Conservation (phyloP, 2,797 vertebrate species). For the Rhinichthys osculus region DNA sequence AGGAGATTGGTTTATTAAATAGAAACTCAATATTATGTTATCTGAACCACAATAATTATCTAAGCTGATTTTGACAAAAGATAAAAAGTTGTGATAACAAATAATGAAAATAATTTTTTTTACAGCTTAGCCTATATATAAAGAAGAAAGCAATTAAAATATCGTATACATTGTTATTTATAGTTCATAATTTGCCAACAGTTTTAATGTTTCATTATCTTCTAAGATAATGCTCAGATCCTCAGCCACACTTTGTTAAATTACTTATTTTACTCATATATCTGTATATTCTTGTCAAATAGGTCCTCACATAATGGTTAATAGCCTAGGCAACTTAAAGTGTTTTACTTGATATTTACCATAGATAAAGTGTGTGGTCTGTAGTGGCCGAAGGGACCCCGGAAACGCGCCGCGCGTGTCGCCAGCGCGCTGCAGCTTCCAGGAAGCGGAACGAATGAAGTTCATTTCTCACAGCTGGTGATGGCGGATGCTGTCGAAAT, state of each 20-base stretch:
- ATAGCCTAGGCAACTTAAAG: too few relatives aligned
- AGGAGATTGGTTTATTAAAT: too few relatives aligned
- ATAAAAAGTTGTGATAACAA: too few relatives aligned
- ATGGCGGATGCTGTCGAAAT: constrained; percentile 89
- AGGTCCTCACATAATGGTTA: background rate
- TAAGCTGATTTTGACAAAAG: too few relatives aligned
- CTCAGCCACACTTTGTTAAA: too few relatives aligned
- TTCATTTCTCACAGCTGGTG: constrained; percentile 76
- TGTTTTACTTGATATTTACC: background rate
- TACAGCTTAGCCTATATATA: background rate
- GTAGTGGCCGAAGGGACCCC: constrained; percentile 19
- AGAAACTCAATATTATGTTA: too few relatives aligned
- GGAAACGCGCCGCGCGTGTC: constrained; percentile 51
- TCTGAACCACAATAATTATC: too few relatives aligned
- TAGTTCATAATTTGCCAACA: background rate
- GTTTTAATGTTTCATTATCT: background rate
- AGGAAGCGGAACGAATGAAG: constrained; percentile 68
- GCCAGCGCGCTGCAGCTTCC: constrained; percentile 39
- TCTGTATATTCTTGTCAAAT: background rate
- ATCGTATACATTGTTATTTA: background rate
- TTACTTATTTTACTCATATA: background rate
- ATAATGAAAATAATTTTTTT: too few relatives aligned
- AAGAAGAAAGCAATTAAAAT: background rate
- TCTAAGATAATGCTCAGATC: background rate
- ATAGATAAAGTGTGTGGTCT: constrained; percentile 3